These are phyloP conservation scores for Chunga burmeisteri DNA, from an alignment of 2,113 vertebrate species.

Conservation along the genomic window DNA sequence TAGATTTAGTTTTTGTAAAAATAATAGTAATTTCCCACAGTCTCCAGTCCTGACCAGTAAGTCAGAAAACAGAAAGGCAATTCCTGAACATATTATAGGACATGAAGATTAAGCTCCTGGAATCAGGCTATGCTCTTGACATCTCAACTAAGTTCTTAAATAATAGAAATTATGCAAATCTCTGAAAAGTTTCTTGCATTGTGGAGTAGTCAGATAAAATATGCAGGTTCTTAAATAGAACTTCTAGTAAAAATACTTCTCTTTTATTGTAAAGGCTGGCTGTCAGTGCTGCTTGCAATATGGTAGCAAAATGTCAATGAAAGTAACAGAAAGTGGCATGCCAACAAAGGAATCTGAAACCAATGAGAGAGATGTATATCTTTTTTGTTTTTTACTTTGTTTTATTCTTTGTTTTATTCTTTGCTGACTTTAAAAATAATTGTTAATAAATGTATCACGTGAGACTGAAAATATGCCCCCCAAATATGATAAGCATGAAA, in stretches of 20 bases:
- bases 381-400: background rate
- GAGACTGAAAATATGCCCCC: slow-evolving; percentile 35
- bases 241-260: slow-evolving; percentile 59
- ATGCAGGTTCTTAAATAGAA: slow-evolving; percentile 36
- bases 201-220: slow-evolving; percentile 16
- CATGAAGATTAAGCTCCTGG: background rate
- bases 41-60: background rate
- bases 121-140: background rate
- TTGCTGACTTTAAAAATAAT: slow-evolving; percentile 21
- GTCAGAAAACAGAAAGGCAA: background rate
- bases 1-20: background rate
- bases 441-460: slow-evolving; percentile 36
- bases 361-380: slow-evolving; percentile 15
- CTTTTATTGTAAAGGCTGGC: slow-evolving; percentile 35
- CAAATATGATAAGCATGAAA: background rate
- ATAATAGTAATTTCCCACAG: background rate
- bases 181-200: background rate
- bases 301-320: slow-evolving; percentile 46
- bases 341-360: slow-evolving; percentile 34
- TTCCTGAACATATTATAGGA: background rate
- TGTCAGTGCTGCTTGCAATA: slow-evolving; percentile 30
- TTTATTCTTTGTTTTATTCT: background rate
- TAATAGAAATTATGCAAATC: background rate
- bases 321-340: background rate
- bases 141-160: background rate